These are phyloP conservation scores for Littorina saxatilis DNA, from an alignment of 1,140 invertebrate species.

Conservation along the genomic window DNA sequence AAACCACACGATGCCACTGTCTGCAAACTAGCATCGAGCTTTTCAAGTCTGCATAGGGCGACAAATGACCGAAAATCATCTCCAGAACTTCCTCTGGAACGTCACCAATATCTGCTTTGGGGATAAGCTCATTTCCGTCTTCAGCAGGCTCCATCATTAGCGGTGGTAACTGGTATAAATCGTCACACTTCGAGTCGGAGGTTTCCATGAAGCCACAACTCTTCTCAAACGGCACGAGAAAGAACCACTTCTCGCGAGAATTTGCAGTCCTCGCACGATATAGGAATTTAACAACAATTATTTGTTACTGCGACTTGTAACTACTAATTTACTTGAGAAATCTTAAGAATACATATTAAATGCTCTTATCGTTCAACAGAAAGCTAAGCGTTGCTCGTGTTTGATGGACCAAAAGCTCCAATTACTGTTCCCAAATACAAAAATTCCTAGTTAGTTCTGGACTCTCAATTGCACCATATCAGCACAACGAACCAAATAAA, in stretches of 20 bases:
- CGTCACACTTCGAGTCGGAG: neutral
- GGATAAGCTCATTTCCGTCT: neutral
- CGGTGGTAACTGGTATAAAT: neutral
- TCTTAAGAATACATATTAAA: neutral
- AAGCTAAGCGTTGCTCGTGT: too few species aligned
- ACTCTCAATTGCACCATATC: too few species aligned
- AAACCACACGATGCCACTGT: constrained; percentile 87
- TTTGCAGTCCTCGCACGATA: neutral
- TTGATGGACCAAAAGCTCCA: neutral
- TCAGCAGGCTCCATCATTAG: neutral
- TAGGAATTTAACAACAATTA: neutral
- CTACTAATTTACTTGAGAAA: neutral
- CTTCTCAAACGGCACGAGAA: constrained; percentile 1
- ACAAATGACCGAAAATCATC: constrained; percentile 91
- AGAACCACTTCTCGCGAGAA: neutral
- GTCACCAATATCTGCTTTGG: constrained; percentile 62
- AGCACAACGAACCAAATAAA: too few species aligned
- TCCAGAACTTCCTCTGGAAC: constrained; percentile 95
- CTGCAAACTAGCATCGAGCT: constrained; percentile 90
- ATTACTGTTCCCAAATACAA: too few species aligned
- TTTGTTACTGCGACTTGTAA: neutral
- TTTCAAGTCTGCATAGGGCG: constrained; percentile 92
- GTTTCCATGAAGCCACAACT: constrained; percentile 4
- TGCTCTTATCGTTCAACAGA: too few species aligned
- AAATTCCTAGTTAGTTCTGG: too few species aligned